A percentile compares a stretch with the other conserved stretches of the same genome.
phyloP scores from a whole-genome alignment of 2,797 vertebrate species.

The Muscicapa striata region DNA sequence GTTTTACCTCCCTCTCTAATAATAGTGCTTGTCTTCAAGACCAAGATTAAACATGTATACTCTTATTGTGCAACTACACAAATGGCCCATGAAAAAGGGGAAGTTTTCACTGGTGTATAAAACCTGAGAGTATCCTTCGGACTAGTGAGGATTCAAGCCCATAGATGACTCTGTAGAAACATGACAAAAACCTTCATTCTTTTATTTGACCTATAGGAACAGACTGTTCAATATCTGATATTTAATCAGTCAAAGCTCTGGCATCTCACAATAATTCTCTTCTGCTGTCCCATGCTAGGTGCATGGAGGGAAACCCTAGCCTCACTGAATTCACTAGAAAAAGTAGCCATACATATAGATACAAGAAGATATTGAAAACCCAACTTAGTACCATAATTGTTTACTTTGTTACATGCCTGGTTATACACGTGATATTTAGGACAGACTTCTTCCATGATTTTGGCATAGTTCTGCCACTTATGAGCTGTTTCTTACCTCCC shows the following conservation, averaged over 20 bases:
- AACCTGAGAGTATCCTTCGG: background rate
- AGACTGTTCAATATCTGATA: background rate
- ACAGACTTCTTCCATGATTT: background rate
- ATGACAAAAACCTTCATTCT: background rate
- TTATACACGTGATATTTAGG: fast-evolving
- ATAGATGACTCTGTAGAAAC: background rate
- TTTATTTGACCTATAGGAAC: background rate
- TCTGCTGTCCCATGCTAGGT: background rate
- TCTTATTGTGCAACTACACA: background rate
- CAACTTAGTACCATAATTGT: background rate
- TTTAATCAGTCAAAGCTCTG: background rate
- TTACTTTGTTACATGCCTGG: background rate
- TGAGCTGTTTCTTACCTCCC: background rate
- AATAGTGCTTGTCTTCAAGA: background rate
- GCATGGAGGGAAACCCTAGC: background rate
- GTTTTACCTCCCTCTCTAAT: background rate
- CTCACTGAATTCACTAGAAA: background rate
- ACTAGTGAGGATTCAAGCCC: background rate
- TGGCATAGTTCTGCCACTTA: background rate
- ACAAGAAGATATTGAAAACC: background rate
- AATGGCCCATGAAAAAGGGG: background rate
- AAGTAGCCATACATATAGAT: background rate
- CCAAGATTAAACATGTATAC: background rate
- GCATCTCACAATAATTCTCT: background rate
- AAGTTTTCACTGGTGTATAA: background rate